Conservation (phyloP, 2,797 vertebrate species). For the Crax fasciolata region DNA sequence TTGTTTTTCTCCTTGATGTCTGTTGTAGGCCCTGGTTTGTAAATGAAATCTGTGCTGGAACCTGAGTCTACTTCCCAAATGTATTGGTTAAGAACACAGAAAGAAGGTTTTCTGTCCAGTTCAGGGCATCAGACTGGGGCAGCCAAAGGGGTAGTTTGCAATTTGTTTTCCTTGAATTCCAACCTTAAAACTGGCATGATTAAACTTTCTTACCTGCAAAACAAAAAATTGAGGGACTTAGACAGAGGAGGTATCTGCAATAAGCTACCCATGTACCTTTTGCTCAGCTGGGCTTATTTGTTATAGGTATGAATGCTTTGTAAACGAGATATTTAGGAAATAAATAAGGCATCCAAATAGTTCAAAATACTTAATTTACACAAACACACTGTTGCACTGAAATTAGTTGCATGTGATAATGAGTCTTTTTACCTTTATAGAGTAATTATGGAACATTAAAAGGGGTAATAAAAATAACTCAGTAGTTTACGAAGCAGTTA, state of each 20-base stretch:
- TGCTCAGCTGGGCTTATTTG: not conserved
- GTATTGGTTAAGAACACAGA: not conserved
- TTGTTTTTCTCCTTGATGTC: not conserved
- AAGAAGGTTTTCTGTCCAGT: not conserved
- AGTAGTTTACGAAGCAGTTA: constrained; percentile 15
- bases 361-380: not conserved
- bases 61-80: not conserved
- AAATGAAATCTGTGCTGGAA: not conserved
- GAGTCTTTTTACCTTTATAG: constrained; percentile 1
- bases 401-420: constrained; percentile 14
- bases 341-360: not conserved
- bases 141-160: fast-evolving
- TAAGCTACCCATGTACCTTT: not conserved
- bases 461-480: constrained; percentile 5
- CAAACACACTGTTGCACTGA: not conserved
- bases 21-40: not conserved
- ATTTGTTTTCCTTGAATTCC: not conserved
- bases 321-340: not conserved
- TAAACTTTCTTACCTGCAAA: not conserved
- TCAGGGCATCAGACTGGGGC: not conserved
- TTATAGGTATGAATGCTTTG: not conserved
- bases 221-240: not conserved
- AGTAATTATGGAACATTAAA: constrained; percentile 3
- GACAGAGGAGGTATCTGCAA: not conserved
- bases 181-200: not conserved